These are phyloP conservation scores for Laterallus jamaicensis DNA, from an alignment of 2,113 vertebrate species.

Conservation along the genomic window DNA sequence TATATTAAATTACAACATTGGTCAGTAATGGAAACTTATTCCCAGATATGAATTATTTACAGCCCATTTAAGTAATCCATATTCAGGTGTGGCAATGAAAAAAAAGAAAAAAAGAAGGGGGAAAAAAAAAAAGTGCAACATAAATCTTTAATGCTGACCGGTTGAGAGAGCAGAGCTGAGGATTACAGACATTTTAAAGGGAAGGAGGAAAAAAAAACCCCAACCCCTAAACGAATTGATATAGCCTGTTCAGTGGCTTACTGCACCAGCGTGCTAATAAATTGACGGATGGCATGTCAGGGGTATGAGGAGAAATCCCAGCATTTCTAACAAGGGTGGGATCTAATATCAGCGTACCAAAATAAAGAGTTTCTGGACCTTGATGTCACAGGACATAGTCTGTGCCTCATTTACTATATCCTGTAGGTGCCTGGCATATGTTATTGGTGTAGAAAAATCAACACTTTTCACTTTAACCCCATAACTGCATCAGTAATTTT, in stretches of 20 bases:
- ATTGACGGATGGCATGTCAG: constrained; percentile 84
- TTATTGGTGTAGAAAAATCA: constrained; percentile 63
- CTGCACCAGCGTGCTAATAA: constrained; percentile 82
- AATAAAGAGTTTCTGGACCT: constrained; percentile 76
- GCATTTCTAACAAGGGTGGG: constrained; percentile 76
- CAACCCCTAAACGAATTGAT: constrained; percentile 73
- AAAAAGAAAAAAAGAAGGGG: constrained; percentile 42
- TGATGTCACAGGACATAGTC: constrained; percentile 72
- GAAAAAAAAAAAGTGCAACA: constrained; percentile 81
- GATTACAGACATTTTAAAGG: constrained; percentile 85
- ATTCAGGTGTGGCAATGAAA: constrained; percentile 96
- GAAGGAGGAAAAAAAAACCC: not conserved
- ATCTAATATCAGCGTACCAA: constrained; percentile 73
- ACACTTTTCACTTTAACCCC: constrained; percentile 55
- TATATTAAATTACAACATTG: constrained; percentile 96
- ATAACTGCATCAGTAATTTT: constrained; percentile 65
- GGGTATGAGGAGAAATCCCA: constrained; percentile 73
- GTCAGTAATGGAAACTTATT: constrained; percentile 96
- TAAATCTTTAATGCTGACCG: constrained; percentile 91
- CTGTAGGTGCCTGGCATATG: constrained; percentile 61
- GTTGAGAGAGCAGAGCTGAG: constrained; percentile 84
- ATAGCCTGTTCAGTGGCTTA: constrained; percentile 78
- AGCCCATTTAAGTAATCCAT: constrained; percentile 97
- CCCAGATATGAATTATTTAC: constrained; percentile 99
- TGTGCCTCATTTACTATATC: constrained; percentile 55